These are phyloP conservation scores for Rhamphomyia laevipes DNA, from an alignment of 2,888 invertebrate genomes.

Conservation along the genomic window DNA sequence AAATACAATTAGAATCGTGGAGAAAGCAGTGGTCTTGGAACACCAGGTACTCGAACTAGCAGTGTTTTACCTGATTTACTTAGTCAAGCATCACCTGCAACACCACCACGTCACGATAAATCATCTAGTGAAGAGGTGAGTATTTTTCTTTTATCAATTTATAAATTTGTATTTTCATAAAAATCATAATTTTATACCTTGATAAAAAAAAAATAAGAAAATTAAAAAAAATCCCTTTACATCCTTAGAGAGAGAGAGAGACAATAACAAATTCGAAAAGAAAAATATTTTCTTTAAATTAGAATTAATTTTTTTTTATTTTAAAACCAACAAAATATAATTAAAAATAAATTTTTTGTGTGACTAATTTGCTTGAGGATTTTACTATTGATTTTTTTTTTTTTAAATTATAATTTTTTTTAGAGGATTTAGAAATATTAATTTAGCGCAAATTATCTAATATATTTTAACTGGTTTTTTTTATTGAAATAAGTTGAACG, in stretches of 20 bases:
- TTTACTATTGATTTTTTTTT: too few species aligned
- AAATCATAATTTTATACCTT: conserved; percentile 13
- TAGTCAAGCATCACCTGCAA: conserved; percentile 77
- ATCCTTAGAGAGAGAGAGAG: too few species aligned
- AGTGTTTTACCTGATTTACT: conserved; percentile 91
- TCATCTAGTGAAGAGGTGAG: conserved; percentile 92
- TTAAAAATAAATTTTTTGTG: conserved; percentile 15
- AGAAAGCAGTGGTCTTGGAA: conserved; percentile 43
- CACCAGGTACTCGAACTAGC: conserved; percentile 67
- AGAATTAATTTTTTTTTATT: conserved; percentile 4
- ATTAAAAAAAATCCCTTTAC: not conserved
- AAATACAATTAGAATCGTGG: conserved; percentile 28
- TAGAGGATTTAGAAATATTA: too few species aligned
- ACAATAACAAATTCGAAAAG: too few species aligned
- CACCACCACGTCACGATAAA: conserved; percentile 81
- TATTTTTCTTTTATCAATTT: conserved; percentile 17
- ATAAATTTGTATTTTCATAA: conserved; percentile 2
- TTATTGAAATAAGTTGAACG: too few species aligned
- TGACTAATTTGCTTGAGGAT: conserved; percentile 18
- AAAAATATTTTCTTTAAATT: not conserved
- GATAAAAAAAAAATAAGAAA: conserved; percentile 1
- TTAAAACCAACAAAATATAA: not conserved
- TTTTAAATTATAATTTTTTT: too few species aligned
- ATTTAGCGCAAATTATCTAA: too few species aligned
- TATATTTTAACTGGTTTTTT: too few species aligned